Evolutionary conservation across 2,113 vertebrate genomes (phyloP).

Genomic region (Echinops telfairi): DNA sequence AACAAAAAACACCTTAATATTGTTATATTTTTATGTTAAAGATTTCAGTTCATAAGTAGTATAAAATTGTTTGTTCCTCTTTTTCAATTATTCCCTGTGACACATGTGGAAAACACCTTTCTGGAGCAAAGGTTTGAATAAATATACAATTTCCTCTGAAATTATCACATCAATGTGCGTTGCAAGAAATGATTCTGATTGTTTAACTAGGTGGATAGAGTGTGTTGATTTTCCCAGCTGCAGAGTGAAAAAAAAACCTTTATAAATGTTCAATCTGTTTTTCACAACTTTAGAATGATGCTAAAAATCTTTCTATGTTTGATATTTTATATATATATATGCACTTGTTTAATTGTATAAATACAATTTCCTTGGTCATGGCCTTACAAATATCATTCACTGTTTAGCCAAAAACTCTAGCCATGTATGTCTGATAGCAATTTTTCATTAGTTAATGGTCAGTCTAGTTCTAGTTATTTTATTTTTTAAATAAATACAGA

Average conservation of each 20-base stretch:
- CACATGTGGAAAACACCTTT: background rate
- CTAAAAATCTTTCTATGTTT: background rate
- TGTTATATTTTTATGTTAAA: too few species aligned
- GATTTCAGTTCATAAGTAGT: background rate
- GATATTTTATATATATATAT: background rate
- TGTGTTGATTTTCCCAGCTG: constrained; percentile 23
- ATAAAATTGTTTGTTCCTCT: background rate
- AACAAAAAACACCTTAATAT: too few species aligned
- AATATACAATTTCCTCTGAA: constrained; percentile 60
- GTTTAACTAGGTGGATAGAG: constrained; percentile 31
- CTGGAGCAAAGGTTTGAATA: constrained; percentile 37
- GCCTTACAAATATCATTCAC: background rate
- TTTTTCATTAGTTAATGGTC: background rate
- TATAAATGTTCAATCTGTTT: constrained; percentile 11
- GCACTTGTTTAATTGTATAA: constrained; percentile 20
- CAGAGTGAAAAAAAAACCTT: constrained; percentile 26
- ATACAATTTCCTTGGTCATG: background rate
- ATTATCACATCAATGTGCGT: background rate
- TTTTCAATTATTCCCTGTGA: constrained; percentile 39
- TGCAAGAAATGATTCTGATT: constrained; percentile 30
- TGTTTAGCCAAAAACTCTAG: background rate
- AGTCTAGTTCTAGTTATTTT: background rate
- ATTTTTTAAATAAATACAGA: too few species aligned
- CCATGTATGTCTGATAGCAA: background rate
- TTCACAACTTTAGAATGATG: background rate